Evolutionary conservation across 2,888 invertebrate genomes (phyloP).

Genomic region (Drosophila nr. perissopoda): DNA sequence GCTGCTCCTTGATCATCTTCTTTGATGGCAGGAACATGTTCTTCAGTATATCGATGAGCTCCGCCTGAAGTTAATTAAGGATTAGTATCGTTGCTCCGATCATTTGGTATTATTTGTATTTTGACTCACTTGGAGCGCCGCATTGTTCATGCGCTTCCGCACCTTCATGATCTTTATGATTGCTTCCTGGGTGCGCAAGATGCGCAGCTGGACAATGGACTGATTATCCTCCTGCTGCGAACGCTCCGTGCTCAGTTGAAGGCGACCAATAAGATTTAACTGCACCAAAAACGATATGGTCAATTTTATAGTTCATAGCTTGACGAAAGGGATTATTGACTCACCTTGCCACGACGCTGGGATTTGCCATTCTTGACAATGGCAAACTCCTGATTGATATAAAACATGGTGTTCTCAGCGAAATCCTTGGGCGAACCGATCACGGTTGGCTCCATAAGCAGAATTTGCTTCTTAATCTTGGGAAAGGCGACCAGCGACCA

Average conservation of each 20-base stretch:
- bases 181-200: conserved; percentile 97
- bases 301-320: background rate
- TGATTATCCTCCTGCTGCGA: conserved; percentile 99
- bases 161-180: conserved; percentile 99
- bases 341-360: conserved; percentile 95
- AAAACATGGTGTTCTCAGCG: conserved; percentile 95
- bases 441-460: conserved; percentile 90
- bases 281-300: conserved; percentile 62
- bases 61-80: conserved; percentile 87
- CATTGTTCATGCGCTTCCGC: conserved; percentile 97
- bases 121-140: conserved; percentile 91
- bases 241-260: conserved; percentile 97
- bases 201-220: conserved; percentile 98
- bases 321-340: background rate
- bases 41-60: conserved; percentile 98
- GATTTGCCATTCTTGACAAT: conserved; percentile 97
- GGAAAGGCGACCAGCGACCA: conserved; percentile 98
- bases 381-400: conserved; percentile 99
- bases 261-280: conserved; percentile 97
- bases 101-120: background rate
- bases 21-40: conserved; percentile 99
- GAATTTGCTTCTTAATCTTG: conserved; percentile 96
- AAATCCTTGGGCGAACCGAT: conserved; percentile 97
- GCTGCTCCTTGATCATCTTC: conserved; percentile 99
- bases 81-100: background rate